Evolutionary conservation across 2,888 invertebrate genomes (phyloP).

Genomic region (Altica lythri): DNA sequence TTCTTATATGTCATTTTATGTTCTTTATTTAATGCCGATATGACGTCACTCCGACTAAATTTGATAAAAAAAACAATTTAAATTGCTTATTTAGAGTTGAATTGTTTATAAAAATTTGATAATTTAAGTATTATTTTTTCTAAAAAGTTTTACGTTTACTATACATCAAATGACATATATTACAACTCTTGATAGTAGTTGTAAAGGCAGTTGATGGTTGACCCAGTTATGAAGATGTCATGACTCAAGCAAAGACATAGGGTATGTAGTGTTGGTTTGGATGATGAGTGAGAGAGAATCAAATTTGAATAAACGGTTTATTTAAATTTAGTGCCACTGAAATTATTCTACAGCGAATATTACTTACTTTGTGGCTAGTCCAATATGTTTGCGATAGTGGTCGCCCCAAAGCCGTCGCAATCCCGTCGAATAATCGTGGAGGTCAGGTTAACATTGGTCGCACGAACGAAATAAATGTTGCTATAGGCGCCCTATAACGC

Average conservation of each 20-base stretch:
- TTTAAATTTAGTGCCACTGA: neutral
- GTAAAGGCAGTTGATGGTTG: conserved; percentile 29
- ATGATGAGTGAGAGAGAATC: conserved; percentile 1
- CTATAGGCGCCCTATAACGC: conserved; percentile 54
- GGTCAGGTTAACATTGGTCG: conserved; percentile 58
- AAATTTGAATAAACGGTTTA: neutral
- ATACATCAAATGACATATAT: too few relatives aligned
- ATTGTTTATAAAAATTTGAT: neutral
- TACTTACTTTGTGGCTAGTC: conserved; percentile 57
- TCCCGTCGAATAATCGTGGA: conserved; percentile 55
- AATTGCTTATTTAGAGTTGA: neutral
- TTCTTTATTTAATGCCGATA: too few relatives aligned
- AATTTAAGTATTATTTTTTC: too few relatives aligned
- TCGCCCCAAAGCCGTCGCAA: conserved; percentile 55
- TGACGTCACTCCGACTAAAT: conserved; percentile 17
- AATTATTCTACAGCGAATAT: conserved; percentile 16
- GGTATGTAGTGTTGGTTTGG: conserved; percentile 3
- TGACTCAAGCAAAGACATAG: conserved; percentile 13
- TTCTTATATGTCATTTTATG: too few relatives aligned
- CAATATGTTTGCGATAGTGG: conserved; percentile 57
- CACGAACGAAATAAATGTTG: conserved; percentile 50
- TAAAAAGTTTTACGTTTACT: too few relatives aligned
- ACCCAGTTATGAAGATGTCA: conserved; percentile 36
- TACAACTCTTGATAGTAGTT: neutral
- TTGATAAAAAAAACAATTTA: neutral